Conservation (phyloP, 2,113 vertebrate species). For the Helogale parvula region DNA sequence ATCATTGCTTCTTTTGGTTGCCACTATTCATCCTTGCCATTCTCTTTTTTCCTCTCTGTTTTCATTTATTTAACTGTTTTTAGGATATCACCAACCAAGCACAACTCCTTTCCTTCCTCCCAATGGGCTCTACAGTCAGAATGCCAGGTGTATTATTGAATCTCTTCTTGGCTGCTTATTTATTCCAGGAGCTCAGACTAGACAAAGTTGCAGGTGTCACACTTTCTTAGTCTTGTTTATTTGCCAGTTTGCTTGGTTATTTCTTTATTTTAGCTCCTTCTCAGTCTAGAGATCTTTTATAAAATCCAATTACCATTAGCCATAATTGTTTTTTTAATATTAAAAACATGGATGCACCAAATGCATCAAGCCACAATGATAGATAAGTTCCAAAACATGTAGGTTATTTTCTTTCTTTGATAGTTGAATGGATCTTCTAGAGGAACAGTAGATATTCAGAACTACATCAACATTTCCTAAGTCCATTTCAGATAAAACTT, state of each 20-base stretch:
- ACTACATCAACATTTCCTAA: background rate
- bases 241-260: background rate
- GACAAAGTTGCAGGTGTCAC: background rate
- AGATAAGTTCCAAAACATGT: background rate
- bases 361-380: background rate
- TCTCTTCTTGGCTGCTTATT: background rate
- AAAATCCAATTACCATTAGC: background rate
- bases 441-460: background rate
- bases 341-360: background rate
- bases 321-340: background rate
- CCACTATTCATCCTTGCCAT: background rate
- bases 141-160: background rate
- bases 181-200: background rate
- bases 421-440: background rate
- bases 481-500: slow-evolving; percentile 46
- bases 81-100: background rate
- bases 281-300: background rate
- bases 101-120: background rate
- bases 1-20: background rate
- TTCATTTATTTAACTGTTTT: background rate
- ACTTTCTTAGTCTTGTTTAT: background rate
- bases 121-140: background rate
- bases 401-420: background rate
- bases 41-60: background rate
- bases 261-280: background rate